Percentiles rank a stretch among this genome's conserved stretches.
phyloP scores from a whole-genome alignment of 2,888 invertebrate species.

The Hirtodrosophila duncani region DNA sequence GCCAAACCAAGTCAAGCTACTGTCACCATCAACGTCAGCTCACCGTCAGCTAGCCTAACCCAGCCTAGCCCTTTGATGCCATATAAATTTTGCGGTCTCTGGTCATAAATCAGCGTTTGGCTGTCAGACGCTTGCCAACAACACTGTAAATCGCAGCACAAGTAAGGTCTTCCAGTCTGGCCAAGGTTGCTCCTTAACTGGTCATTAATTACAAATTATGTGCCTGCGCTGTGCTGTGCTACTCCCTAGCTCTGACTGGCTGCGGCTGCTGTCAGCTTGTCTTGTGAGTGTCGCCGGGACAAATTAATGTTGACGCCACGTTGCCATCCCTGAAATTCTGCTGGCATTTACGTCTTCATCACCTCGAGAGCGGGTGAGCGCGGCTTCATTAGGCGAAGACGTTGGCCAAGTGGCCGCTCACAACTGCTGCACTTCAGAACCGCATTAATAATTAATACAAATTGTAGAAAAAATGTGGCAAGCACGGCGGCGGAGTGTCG shows the following conservation, averaged over 20 bases:
- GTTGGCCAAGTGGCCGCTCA: conserved; percentile 35
- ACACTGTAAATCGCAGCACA: conserved; percentile 56
- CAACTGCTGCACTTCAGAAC: conserved; percentile 45
- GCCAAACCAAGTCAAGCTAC: too few relatives aligned
- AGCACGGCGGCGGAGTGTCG: conserved; percentile 27
- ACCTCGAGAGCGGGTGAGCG: conserved; percentile 32
- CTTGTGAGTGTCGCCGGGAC: conserved; percentile 60
- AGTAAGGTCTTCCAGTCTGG: conserved; percentile 13
- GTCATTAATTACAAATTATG: conserved; percentile 72
- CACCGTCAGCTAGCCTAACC: too few relatives aligned
- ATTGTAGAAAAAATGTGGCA: conserved; percentile 45
- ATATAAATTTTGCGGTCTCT: conserved; percentile 73
- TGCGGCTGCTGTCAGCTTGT: conserved; percentile 44
- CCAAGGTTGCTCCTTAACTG: conserved; percentile 63
- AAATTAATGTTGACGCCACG: conserved; percentile 62
- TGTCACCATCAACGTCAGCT: too few relatives aligned
- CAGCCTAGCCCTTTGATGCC: conserved; percentile 58
- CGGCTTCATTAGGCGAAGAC: conserved; percentile 57
- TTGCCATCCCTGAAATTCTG: conserved; percentile 13
- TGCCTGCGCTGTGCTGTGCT: conserved; percentile 38
- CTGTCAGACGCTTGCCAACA: conserved; percentile 67
- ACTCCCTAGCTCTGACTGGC: conserved; percentile 12
- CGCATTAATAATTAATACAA: conserved; percentile 67
- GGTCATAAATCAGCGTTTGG: conserved; percentile 75
- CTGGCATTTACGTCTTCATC: conserved; percentile 9